Evolutionary conservation across 2,797 vertebrate species (phyloP), one percentile per base, ranked within the genome.

Genomic region (Gorsachius magnificus): DNA sequence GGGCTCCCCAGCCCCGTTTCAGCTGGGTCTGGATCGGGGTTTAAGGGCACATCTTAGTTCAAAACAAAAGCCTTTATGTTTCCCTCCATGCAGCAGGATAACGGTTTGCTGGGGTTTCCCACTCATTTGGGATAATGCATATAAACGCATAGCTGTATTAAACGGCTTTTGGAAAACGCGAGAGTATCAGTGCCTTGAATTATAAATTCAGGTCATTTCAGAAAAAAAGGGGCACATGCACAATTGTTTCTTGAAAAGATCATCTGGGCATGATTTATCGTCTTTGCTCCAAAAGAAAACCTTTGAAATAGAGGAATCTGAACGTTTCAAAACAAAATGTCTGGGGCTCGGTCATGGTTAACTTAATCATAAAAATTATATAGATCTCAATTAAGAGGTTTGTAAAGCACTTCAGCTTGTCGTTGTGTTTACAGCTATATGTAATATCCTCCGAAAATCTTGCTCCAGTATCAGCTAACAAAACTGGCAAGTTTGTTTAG

Each of bases 401-500:
- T 96, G 94, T 96, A 95, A 98, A 97, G 95, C 95, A 97, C 97
- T 97, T 97, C 94, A 87, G 89, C 96, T 96, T 95, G 96, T 94
- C 92, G 1, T 87, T 96, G 89, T 97, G 96, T 97, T 98, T 97
- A 97, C 96, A 97, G 96, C 97, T 95, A 91, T 95, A 97, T 88
- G 95, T 95, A 92, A 97, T 98, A 97, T 97, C 96, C 92, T 97
- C 94, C 17, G 38, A 97, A 97, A 98, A 96, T 95, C 96, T 95
- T 97, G 96, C 95, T 97, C 96, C 91, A 89, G 91, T 97, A 98
- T 97, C 98, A 97, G 95, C 95, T 97, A 97, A 97, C 97, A 97
- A 96, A 98, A 98, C 95, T 95, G 93, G 95, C 96, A 96, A 97
- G 98, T 98, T 98, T 97, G 95, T 97, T 98, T 97, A 98, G 98